Conservation (phyloP, 1,140 invertebrate species). For the Diorhabda carinulata region DNA sequence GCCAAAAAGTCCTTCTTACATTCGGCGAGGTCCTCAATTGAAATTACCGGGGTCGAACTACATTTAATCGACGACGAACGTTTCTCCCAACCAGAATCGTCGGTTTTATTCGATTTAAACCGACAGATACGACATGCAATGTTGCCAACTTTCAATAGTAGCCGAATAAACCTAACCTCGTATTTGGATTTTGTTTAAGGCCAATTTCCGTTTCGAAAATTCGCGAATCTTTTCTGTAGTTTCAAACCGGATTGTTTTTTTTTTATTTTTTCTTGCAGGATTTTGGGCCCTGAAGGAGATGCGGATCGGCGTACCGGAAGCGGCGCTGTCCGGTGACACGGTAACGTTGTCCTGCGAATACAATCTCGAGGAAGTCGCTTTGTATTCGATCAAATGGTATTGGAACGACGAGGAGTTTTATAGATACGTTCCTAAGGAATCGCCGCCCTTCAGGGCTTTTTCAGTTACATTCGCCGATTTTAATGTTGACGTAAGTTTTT, state of each 20-base stretch:
- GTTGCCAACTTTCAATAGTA: no score
- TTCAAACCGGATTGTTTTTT: no score
- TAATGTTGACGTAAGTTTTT: conserved; percentile 71
- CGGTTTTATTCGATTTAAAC: no score
- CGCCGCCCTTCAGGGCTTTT: conserved; percentile 64
- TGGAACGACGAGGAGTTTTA: conserved; percentile 77
- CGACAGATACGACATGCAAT: no score
- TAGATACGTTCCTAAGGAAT: conserved; percentile 66
- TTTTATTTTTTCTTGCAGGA: conserved; percentile 34
- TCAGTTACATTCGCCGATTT: conserved; percentile 56
- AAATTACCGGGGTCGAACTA: no score
- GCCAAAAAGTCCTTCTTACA: neutral
- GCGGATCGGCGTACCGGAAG: conserved; percentile 60
- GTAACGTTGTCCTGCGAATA: conserved; percentile 68
- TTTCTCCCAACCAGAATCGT: no score
- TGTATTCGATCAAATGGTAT: conserved; percentile 86
- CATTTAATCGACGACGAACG: no score
- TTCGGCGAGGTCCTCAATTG: no score
- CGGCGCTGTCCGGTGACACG: conserved; percentile 62
- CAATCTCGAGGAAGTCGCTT: conserved; percentile 64
- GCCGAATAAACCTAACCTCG: no score
- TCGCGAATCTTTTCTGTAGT: no score
- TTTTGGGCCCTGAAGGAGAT: conserved; percentile 38
- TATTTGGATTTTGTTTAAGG: no score
- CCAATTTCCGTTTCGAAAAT: no score